Percentiles rank a stretch among this genome's conserved stretches.
These are phyloP conservation scores for Ginglymostoma cirratum DNA, from an alignment of 2,113 vertebrate species.

Conservation along the genomic window DNA sequence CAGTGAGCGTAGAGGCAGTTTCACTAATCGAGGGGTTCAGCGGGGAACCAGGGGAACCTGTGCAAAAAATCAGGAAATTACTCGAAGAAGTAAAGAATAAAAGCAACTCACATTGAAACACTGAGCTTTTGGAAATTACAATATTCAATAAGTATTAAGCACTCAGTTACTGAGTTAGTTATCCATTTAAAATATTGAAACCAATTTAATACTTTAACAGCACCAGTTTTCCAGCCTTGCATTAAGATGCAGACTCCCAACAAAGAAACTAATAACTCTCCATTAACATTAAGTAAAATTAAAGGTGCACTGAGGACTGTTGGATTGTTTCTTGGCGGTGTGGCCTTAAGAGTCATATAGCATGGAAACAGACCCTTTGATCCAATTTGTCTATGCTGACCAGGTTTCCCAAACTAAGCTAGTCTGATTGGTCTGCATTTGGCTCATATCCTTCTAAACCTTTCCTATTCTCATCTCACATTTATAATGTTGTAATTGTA, in stretches of 20 bases:
- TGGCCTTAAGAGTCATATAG: not conserved
- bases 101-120: not conserved
- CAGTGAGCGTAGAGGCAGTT: slow-evolving; percentile 65
- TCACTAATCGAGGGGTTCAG: slow-evolving; percentile 75
- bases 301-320: not conserved
- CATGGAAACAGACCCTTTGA: no score
- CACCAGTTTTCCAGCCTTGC: not conserved
- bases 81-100: not conserved
- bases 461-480: no score
- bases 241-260: not conserved
- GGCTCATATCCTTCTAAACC: no score
- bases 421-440: no score
- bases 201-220: not conserved
- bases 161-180: not conserved
- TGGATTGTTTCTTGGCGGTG: not conserved
- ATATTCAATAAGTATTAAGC: not conserved
- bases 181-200: not conserved
- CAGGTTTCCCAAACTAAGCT: no score
- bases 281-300: not conserved
- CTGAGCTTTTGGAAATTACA: not conserved
- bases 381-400: no score
- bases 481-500: no score
- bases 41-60: slow-evolving; percentile 81
- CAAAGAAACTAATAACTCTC: not conserved
- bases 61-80: not conserved